Evolutionary conservation across 2,888 invertebrate genomes (phyloP), one percentile per base, ranked within the genome.

Genomic region (Drosophila pseudotalamancana): DNA sequence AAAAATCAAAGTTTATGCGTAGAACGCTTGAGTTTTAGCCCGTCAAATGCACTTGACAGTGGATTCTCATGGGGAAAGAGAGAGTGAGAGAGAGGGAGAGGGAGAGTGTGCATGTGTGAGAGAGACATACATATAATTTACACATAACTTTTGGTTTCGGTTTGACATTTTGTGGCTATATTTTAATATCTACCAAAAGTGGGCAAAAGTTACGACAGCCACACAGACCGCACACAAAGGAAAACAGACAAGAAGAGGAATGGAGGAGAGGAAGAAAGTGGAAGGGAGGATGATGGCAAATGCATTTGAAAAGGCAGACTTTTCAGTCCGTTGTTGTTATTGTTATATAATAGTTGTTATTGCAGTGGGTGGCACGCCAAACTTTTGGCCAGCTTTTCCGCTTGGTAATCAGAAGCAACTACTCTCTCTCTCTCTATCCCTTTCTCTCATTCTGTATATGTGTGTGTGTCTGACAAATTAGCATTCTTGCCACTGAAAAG

Each of bases 111-210:
- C 19, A 19, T 35, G 12, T 14, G 18, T 0, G 34, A 32, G 8
- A n/a, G 16, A 63, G 12, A 18, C 34, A 46, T 45, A 45, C 60
- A 51, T 45, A 66, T 65, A 83, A 77, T 74, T 76, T 76, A 40
- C 65, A 71, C 81, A 87, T 74, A 84, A 83, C 78, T 87, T 87
- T 83, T 73, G 78, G 78, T 84, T 84, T 76, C 67, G 67, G 81
- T 81, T 83, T 83, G 82, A 84, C 87, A 87, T 84, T 83, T 71
- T 84, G 87, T 81, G 78, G 83, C 72, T 72, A 65, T 64, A 87
- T 80, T 80, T 84, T 83, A 77, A 86, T 80, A 83, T 86, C 74
- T 74, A 70, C 60, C 50, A 71, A 64, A 80, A 80, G 77, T 82
- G 77, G 72, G 43, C 62, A 72, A 70, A 85, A 81, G 86, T 81